phyloP scores from a whole-genome alignment of 2,797 vertebrate species.

The Cheracebus regulus region DNA sequence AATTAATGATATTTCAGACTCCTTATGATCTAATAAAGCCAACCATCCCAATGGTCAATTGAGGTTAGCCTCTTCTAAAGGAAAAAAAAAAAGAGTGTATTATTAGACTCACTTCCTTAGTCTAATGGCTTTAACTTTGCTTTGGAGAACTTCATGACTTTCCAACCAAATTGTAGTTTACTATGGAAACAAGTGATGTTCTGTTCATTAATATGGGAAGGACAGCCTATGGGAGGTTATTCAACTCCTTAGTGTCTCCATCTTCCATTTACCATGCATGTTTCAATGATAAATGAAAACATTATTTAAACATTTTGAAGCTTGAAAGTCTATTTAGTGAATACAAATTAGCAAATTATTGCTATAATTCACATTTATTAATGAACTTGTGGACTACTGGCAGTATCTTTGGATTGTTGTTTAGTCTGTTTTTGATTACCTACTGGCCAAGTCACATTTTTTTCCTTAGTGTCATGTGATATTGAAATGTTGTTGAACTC shows the following conservation, averaged over 20 bases:
- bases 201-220: neutral
- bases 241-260: neutral
- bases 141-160: neutral
- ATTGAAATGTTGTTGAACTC: neutral
- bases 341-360: neutral
- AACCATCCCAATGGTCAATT: neutral
- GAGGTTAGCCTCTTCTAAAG: neutral
- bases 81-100: neutral
- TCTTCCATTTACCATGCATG: neutral
- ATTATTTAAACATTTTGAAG: neutral
- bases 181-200: neutral
- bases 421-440: neutral
- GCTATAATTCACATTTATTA: neutral
- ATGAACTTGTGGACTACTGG: neutral
- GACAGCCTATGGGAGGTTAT: neutral
- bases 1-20: neutral
- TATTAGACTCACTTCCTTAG: neutral
- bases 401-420: neutral
- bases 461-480: neutral
- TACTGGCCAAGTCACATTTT: neutral
- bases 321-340: neutral
- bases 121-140: neutral
- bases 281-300: neutral
- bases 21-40: neutral
- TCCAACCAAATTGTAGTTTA: neutral